A percentile compares a stretch with the other conserved stretches of the same genome.
phyloP scores from a whole-genome alignment of 2,113 vertebrate genomes.

The Setophaga coronata region DNA sequence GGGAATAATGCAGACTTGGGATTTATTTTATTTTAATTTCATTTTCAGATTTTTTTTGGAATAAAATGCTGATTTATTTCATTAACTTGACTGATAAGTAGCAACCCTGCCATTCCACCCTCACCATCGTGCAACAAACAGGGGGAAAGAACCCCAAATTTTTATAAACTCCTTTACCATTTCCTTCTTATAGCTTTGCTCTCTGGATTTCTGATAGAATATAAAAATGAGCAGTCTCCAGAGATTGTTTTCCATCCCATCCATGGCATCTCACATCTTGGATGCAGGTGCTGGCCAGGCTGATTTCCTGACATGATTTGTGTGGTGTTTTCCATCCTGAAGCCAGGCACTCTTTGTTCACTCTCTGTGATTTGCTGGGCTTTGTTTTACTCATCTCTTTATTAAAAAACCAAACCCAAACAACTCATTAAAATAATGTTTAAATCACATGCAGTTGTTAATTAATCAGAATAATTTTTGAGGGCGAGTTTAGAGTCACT shows the following conservation, averaged over 20 bases:
- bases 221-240: accelerated
- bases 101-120: background rate
- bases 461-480: background rate
- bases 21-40: background rate
- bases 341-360: background rate
- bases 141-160: background rate
- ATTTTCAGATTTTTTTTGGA: background rate
- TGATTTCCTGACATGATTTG: background rate
- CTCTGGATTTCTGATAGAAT: background rate
- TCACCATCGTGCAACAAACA: background rate
- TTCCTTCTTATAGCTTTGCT: background rate
- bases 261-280: background rate
- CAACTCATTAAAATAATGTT: background rate
- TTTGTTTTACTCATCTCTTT: background rate
- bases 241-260: background rate
- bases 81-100: background rate
- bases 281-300: constrained; percentile 17
- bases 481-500: background rate
- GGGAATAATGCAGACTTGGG: background rate
- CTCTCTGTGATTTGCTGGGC: background rate
- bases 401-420: background rate
- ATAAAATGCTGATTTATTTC: background rate
- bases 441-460: background rate
- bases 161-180: background rate
- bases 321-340: background rate